phyloP scores from a whole-genome alignment of 2,888 invertebrate species.

The Tethea ocularis region DNA sequence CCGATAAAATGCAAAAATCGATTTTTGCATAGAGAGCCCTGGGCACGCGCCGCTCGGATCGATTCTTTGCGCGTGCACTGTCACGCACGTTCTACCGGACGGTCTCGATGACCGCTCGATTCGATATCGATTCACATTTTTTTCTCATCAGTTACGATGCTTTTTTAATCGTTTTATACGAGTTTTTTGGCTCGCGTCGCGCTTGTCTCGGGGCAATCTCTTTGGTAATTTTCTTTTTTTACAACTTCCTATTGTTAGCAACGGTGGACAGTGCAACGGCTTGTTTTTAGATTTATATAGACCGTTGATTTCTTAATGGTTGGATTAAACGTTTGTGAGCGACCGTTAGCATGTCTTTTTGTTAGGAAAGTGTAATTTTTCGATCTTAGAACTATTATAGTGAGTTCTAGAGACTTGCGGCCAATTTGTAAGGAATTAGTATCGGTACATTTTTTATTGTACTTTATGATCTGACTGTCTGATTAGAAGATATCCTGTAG shows the following conservation, averaged over 20 bases:
- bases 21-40: constrained; percentile 57
- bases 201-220: constrained; percentile 59
- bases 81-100: constrained; percentile 69
- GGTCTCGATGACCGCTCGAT: constrained; percentile 60
- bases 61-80: constrained; percentile 64
- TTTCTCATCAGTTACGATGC: constrained; percentile 43
- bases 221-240: constrained; percentile 51
- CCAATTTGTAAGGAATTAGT: constrained; percentile 4
- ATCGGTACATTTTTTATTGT: not conserved
- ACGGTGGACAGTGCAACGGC: constrained; percentile 48
- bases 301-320: constrained; percentile 61
- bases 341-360: constrained; percentile 53
- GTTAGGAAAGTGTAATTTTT: constrained; percentile 33
- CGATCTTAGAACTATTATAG: constrained; percentile 18
- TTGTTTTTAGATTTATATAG: constrained; percentile 59
- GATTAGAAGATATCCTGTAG: not conserved
- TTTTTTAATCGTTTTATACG: constrained; percentile 47
- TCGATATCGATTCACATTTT: constrained; percentile 62
- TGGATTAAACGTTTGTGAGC: constrained; percentile 49
- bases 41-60: constrained; percentile 58
- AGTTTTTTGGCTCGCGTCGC: constrained; percentile 66
- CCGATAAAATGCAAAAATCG: constrained; percentile 44
- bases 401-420: constrained; percentile 1
- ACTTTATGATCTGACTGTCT: not conserved
- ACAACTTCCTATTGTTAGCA: constrained; percentile 53